Evolutionary conservation across 2,888 invertebrate species (phyloP).

Genomic region (Amorpha juglandis): DNA sequence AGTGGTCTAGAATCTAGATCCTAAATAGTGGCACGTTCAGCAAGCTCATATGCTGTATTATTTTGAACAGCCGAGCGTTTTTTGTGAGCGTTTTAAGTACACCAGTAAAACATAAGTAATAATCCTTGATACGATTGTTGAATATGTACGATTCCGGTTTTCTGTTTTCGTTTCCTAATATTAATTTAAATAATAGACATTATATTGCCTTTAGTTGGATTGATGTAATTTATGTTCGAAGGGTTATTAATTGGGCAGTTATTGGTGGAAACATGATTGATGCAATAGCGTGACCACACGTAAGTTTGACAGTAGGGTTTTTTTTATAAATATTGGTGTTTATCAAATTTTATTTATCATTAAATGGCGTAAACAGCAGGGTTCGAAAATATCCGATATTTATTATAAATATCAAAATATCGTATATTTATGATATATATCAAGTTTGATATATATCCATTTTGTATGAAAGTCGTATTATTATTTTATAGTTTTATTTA

Average conservation of each 20-base stretch:
- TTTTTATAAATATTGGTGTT: not conserved
- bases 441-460: no score
- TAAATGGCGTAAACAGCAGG: not conserved
- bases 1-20: no score
- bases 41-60: not conserved
- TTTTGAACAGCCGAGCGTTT: not conserved
- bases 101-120: slow-evolving; percentile 38
- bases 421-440: no score
- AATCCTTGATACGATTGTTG: slow-evolving; percentile 59
- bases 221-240: slow-evolving; percentile 9
- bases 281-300: slow-evolving; percentile 7
- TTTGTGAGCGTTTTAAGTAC: slow-evolving; percentile 28
- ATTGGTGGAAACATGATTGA: slow-evolving; percentile 2
- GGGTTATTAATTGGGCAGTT: slow-evolving; percentile 9
- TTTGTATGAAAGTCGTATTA: no score
- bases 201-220: slow-evolving; percentile 13
- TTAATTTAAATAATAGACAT: slow-evolving; percentile 22
- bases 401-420: no score
- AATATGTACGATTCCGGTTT: slow-evolving; percentile 54
- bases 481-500: no score
- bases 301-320: not conserved
- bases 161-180: slow-evolving; percentile 48
- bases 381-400: no score
- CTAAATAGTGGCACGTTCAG: no score
- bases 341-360: not conserved